phyloP scores from a whole-genome alignment of 2,888 invertebrate species.

The Poecilus cupreus region DNA sequence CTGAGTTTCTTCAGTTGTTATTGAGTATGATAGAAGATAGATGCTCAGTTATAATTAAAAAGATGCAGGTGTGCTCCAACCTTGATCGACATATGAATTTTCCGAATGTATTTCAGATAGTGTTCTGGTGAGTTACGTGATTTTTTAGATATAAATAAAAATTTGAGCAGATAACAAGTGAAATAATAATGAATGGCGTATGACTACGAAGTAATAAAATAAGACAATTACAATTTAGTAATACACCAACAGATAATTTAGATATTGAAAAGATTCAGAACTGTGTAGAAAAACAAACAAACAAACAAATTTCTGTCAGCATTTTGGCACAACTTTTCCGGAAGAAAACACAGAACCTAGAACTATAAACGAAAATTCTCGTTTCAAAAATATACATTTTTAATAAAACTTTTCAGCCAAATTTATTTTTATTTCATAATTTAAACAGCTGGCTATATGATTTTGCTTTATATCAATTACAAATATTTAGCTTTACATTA shows the following conservation, averaged over 20 bases:
- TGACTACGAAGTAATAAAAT: no score
- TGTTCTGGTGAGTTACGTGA: conserved; percentile 9
- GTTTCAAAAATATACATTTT: no score
- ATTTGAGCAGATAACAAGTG: no score
- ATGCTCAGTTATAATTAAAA: not conserved
- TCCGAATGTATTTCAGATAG: conserved; percentile 11
- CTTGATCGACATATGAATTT: not conserved
- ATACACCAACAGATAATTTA: not conserved
- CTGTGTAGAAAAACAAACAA: not conserved
- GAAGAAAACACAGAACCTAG: not conserved
- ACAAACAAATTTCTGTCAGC: not conserved
- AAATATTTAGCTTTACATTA: no score
- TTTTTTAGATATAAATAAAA: not conserved
- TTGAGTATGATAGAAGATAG: not conserved
- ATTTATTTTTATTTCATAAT: no score
- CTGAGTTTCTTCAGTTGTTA: not conserved
- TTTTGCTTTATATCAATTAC: no score
- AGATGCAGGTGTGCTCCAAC: not conserved
- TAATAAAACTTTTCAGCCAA: no score
- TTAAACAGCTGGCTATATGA: no score
- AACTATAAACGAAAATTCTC: no score
- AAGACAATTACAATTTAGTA: no score
- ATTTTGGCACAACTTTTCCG: not conserved
- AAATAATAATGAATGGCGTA: no score
- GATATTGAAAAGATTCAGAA: not conserved